Base-by-base conservation (phyloP, 53 echinoderm and acorn worm genomes). In the Mesocentrotus franciscanus region DNA sequence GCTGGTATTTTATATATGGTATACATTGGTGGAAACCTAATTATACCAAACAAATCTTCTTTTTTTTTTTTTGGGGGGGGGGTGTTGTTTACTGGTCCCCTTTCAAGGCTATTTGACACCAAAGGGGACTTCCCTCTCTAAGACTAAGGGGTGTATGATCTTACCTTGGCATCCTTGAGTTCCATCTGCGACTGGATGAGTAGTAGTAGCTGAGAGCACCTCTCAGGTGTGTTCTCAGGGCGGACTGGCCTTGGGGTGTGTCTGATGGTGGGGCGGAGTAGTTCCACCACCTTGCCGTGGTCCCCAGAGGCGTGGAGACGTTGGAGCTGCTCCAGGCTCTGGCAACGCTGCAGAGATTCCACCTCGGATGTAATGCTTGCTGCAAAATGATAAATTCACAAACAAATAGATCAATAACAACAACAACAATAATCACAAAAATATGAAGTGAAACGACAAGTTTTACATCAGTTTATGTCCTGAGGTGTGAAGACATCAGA, bases 271-370 rank as follows among this genome's bases (percentile, higher is more conserved):
- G 98, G 97, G 29, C 96, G 96, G 55, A 99, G 97, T 2, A 98
- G 96, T 34, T 95, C 81, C 4, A 96, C 96, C 62, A 99, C 98
- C 60, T 92, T 96, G 60, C 93, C 93, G 81, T 97, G 97, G 61
- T 97, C 66, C 1, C 94, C 97, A 13, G 78, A 95, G 35, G 97
- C 97, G 42, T 96, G 96, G 24, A 99, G 96, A 29, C 98, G 96
- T 70, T 96, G 96, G 85, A 99, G 95, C 74, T 99, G 98, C 78
- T 99, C 99, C 18, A 98, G 92, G 36, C 98, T 97, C 92, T 99
- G 99, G 60, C 96, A 96, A 27, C 97, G 95, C 75, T 98, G 96
- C 30, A 98, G 96, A 17, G 99, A 97, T 29, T 98, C 96, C 83
- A 96, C 92, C 95, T 98, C 96, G 14, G 96, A 91, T 30, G 94